phyloP scores from a whole-genome alignment of 1,140 invertebrate genomes.

The Manduca sexta region DNA sequence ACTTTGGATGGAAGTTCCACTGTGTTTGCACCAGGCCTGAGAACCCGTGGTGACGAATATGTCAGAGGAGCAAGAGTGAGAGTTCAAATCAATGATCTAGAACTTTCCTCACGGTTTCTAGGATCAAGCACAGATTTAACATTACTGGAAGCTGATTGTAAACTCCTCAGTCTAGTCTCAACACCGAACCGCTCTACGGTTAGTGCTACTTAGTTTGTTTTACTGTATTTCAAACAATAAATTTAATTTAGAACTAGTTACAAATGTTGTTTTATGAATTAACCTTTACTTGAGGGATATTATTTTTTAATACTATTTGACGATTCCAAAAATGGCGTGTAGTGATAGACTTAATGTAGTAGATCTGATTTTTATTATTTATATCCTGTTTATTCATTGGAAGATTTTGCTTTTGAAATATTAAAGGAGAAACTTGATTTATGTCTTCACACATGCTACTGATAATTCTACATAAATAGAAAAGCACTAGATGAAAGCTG shows the following conservation, averaged over 20 bases:
- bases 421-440: not conserved
- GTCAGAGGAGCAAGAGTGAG: slow-evolving; percentile 87
- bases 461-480: too few relatives aligned
- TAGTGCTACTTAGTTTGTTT: slow-evolving; percentile 11
- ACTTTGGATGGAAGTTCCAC: slow-evolving; percentile 99
- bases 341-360: too few relatives aligned
- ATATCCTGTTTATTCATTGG: too few relatives aligned
- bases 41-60: slow-evolving; percentile 83
- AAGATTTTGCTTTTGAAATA: not conserved
- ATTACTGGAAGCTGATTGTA: slow-evolving; percentile 93
- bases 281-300: too few relatives aligned
- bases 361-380: too few relatives aligned
- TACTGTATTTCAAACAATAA: slow-evolving; percentile 7
- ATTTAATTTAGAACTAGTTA: not conserved
- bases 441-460: too few relatives aligned
- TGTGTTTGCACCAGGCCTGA: slow-evolving; percentile 92
- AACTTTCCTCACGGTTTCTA: slow-evolving; percentile 92
- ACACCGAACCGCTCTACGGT: slow-evolving; percentile 51
- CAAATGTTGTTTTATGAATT: not conserved
- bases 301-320: too few relatives aligned
- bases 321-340: too few relatives aligned
- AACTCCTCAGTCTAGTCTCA: slow-evolving; percentile 80
- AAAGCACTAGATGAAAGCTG: too few relatives aligned
- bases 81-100: slow-evolving; percentile 88
- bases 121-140: slow-evolving; percentile 92